Evolutionary conservation across 37 sponge, comb jelly and placozoan species (phyloP).

Genomic region (Chondrilla cf. caribensis): DNA sequence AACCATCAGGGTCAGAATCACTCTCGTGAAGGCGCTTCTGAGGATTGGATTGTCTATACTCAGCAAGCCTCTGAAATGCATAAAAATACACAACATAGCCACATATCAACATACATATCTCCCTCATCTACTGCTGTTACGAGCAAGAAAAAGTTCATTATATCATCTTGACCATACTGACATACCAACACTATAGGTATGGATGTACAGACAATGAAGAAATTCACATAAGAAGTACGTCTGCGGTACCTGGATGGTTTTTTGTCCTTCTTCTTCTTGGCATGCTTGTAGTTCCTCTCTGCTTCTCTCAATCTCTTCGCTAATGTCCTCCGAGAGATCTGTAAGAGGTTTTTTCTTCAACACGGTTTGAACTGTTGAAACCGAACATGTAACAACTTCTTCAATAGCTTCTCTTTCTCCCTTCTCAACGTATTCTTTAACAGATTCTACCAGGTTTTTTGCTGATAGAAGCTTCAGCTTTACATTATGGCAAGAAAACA

Average conservation of each 20-base stretch:
- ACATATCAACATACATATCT: too few species aligned
- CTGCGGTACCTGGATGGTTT: constrained; percentile 3
- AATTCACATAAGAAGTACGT: too few species aligned
- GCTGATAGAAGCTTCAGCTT: constrained; percentile 66
- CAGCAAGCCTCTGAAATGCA: too few species aligned
- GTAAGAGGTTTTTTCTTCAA: constrained; percentile 29
- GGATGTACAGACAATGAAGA: too few species aligned
- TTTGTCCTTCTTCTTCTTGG: constrained; percentile 10
- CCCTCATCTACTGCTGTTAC: neutral
- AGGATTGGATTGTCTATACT: too few species aligned
- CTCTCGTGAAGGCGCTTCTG: too few species aligned
- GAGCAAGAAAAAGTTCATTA: neutral
- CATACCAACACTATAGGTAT: neutral
- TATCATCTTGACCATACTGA: neutral
- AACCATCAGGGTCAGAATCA: too few species aligned
- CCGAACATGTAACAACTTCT: constrained; percentile 66
- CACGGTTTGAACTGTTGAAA: constrained; percentile 39
- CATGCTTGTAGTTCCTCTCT: neutral
- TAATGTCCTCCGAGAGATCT: constrained; percentile 14
- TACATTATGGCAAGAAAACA: too few species aligned
- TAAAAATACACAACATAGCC: too few species aligned
- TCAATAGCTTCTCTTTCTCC: constrained; percentile 71
- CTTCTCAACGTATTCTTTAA: constrained; percentile 80
- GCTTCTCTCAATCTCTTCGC: neutral
- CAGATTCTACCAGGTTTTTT: constrained; percentile 64